Conservation (phyloP, 2,797 vertebrate genomes). For the Siniperca scherzeri region DNA sequence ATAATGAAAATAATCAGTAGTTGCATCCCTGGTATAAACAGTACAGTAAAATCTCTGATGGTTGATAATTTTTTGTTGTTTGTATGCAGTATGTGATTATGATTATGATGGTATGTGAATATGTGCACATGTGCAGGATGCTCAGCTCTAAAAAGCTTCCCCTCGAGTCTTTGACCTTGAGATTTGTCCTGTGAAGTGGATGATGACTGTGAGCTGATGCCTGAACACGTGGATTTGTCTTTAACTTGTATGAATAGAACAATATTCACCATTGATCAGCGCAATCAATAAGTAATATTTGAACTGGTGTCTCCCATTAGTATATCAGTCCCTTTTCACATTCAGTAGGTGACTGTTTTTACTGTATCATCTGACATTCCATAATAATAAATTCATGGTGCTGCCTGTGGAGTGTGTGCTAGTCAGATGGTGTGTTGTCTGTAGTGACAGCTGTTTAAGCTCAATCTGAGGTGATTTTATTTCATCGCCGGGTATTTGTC, state of each 20-base stretch:
- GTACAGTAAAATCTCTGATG: conserved; percentile 12
- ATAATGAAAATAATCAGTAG: neutral
- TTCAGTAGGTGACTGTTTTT: conserved; percentile 30
- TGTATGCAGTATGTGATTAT: neutral
- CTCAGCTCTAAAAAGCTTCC: conserved; percentile 10
- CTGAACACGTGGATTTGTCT: conserved; percentile 21
- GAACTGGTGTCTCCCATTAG: conserved; percentile 25
- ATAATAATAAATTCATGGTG: conserved; percentile 11
- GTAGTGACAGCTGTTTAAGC: conserved; percentile 65
- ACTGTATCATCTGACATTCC: conserved; percentile 26
- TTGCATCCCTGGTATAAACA: neutral
- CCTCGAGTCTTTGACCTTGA: conserved; percentile 46
- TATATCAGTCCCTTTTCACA: conserved; percentile 10
- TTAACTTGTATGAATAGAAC: neutral
- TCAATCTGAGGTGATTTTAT: conserved; percentile 70
- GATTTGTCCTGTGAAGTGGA: conserved; percentile 40
- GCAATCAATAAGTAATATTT: conserved; percentile 28
- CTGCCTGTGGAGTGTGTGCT: conserved; percentile 42
- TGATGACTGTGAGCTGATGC: conserved; percentile 29
- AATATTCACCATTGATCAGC: neutral
- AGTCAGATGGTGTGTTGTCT: conserved; percentile 55
- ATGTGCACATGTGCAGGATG: conserved; percentile 34
- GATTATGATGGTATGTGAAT: neutral
- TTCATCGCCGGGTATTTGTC: conserved; percentile 66
- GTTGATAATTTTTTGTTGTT: conserved; percentile 5